Evolutionary conservation across 2,797 vertebrate species (phyloP), one percentile per base, ranked within the genome.

Genomic region (Tokudaia muenninki): DNA sequence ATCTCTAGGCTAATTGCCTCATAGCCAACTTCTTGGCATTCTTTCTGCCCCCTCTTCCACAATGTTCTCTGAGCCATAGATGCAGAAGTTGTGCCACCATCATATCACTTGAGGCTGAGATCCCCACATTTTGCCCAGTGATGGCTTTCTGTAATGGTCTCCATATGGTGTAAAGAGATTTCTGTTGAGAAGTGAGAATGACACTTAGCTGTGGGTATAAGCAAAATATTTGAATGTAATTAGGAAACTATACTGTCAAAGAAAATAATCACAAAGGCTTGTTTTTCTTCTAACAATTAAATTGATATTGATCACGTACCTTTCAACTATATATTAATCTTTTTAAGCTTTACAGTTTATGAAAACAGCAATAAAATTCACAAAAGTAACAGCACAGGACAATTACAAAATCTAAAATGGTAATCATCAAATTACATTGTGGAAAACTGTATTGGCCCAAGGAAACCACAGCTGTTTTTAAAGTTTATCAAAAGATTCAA

Each of bases 401-500:
- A 86, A 88, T 50, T 92, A 34, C 10, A 92, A 95, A 93, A 92
- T 94, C 80, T 47, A 81, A 94, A 95, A 59, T 94, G 87, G 44
- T 67, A 0, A 87, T 44, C n/a, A 92, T 61, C 87, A 94, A 95
- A 90, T 88, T 86, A 88, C 47, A 86, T 80, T 88, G 59, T 29
- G 63, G 10, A 89, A 91, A 91, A 61, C 41, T 41, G 7, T 31
- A 83, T 88, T 82, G 29, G 75, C 34, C 12, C 50, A 52, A 90
- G 80, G 22, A 90, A 91, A 87, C 80, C 52, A 92, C 75, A 67
- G 61, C n/a, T 12, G 63, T 67, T 89, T 89, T 61, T 22, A 89
- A 94, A 94, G 63, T 72, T 81, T 87, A 92, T 63, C 57, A 95
- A 95, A 96, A 94, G 55, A 72, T 0, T 83, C n/a, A 94, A 70